phyloP scores from a whole-genome alignment of 2,888 invertebrate species.

The Drosophila atripex region DNA sequence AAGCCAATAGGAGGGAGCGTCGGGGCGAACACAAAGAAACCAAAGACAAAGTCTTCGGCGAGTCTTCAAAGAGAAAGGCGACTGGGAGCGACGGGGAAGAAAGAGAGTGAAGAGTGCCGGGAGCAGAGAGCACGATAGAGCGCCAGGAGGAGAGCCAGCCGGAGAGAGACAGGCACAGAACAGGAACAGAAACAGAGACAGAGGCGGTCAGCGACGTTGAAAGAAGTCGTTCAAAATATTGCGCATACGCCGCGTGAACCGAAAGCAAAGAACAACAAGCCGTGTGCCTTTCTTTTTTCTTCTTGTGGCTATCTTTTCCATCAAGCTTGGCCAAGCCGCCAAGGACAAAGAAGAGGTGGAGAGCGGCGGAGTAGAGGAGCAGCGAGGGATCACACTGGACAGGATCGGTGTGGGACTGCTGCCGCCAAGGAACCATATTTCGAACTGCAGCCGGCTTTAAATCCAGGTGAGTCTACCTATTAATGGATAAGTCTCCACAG shows the following conservation, averaged over 20 bases:
- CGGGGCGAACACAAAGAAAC: constrained; percentile 26
- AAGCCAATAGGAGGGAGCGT: constrained; percentile 29
- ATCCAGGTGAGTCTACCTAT: constrained; percentile 62
- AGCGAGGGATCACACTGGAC: constrained; percentile 20
- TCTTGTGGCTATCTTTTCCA: neutral
- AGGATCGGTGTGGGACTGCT: constrained; percentile 38
- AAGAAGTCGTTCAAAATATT: constrained; percentile 54
- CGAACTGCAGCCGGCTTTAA: constrained; percentile 69
- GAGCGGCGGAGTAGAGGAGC: neutral
- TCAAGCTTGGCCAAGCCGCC: neutral
- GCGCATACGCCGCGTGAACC: constrained; percentile 71
- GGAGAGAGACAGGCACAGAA: neutral
- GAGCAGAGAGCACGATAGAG: neutral
- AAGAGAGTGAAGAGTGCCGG: constrained; percentile 3
- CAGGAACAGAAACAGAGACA: neutral
- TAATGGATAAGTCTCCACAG: neutral
- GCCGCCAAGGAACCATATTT: constrained; percentile 54
- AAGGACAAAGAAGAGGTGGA: neutral
- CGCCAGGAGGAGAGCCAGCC: constrained; percentile 4
- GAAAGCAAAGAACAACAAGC: constrained; percentile 27
- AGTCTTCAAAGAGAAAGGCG: constrained; percentile 9
- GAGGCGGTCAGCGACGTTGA: constrained; percentile 47
- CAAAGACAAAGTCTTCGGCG: constrained; percentile 59
- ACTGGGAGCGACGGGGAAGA: constrained; percentile 6
- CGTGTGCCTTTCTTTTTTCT: constrained; percentile 6